Base-by-base conservation (phyloP, 2,113 vertebrate species). In the Herpetotheres cachinnans region DNA sequence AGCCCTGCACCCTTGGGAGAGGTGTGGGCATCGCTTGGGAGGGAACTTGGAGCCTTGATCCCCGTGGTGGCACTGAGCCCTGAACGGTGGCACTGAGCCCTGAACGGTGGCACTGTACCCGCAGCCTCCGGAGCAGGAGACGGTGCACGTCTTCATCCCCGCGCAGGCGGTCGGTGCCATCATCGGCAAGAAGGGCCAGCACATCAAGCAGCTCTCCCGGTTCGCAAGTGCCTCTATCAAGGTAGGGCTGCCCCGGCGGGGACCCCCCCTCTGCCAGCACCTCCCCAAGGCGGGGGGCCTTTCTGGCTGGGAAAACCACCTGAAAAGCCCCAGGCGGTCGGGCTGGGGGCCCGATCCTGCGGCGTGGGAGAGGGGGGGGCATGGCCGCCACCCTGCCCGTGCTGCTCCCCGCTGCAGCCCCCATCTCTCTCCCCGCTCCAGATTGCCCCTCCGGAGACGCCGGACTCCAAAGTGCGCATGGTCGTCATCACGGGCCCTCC, bases 201-300 rank as follows among this genome's bases (percentile, higher is more conserved):
- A 99, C 96, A 99, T 99, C 97, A 99, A 99, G 40, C 99, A 99
- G 97, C 99, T 99, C 72, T 99, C 99, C 42, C 99, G 99, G 47
- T 99, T 99, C 4, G 99, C 99, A 82, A 99, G 99, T 6, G 99
- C 99, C 86, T 99, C 99, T 72, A 99, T 99, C 97, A 99, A 99
- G 99, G 99, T 99, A 79, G 93, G 42, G 29, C 13, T 40, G 24
- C 13, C 22, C 58, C 24, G 1, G 2, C 1, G 15, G 42, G 30
- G 9, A 27, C 16, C 7, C 18, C 12, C 10, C 7, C 44, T 12
- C 20, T 17, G 20, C 42, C 29, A 14, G 9, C 44, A 29, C 19
- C 34, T 20, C 5, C 15, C 17, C 3, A 3, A 14, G 10, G 0
- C 3, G 3, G 13, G 12, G 22, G 5, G 2, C 16, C 1, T 3